Evolutionary conservation across 2,888 invertebrate species (phyloP).

Genomic region (Dicyrtomina minuta): DNA sequence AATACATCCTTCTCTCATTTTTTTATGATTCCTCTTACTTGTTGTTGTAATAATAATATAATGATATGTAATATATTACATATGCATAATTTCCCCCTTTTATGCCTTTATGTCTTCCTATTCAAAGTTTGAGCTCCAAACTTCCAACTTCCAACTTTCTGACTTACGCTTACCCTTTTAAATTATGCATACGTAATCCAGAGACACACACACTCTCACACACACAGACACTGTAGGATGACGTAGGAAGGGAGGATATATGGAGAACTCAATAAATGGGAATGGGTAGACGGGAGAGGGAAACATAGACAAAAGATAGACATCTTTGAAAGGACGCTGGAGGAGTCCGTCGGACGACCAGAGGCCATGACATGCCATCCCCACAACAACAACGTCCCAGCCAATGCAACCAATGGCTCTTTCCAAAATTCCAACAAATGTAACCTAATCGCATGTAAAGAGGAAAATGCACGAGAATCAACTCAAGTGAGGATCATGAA

Average conservation of each 20-base stretch:
- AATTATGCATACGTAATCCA: slow-evolving; percentile 22
- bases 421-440: too few relatives aligned
- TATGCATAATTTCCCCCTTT: not conserved
- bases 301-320: slow-evolving; percentile 21
- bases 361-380: slow-evolving; percentile 21
- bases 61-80: not conserved
- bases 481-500: too few relatives aligned
- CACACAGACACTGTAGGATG: too few relatives aligned
- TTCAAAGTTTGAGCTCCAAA: not conserved
- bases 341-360: slow-evolving; percentile 21
- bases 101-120: not conserved
- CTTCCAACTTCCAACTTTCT: not conserved
- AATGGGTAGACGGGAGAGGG: not conserved
- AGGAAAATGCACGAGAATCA: too few relatives aligned
- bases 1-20: slow-evolving; percentile 7
- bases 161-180: slow-evolving; percentile 6
- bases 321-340: slow-evolving; percentile 28
- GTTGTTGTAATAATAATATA: not conserved
- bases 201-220: slow-evolving; percentile 6
- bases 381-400: too few relatives aligned
- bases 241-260: too few relatives aligned
- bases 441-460: too few relatives aligned
- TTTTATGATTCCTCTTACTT: not conserved
- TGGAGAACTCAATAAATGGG: too few relatives aligned
- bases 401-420: not conserved